phyloP scores from a whole-genome alignment of 2,113 vertebrate species.

The Oriolus oriolus region DNA sequence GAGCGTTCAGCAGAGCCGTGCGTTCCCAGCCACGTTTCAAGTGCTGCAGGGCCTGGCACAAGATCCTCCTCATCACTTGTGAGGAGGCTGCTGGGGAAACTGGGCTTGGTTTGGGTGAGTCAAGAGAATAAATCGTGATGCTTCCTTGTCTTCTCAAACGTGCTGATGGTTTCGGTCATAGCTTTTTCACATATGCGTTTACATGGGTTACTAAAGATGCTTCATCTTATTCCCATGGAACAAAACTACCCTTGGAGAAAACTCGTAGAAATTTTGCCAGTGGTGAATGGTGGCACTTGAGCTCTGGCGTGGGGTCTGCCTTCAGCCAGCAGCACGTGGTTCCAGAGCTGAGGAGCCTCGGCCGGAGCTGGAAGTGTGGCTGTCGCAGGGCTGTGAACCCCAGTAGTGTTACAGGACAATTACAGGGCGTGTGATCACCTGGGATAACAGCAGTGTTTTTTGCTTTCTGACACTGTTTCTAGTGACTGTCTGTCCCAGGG shows the following conservation, averaged over 20 bases:
- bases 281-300: neutral
- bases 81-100: neutral
- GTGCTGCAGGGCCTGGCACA: neutral
- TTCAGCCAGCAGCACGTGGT: neutral
- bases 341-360: neutral
- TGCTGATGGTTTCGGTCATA: fast-evolving
- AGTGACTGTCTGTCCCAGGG: neutral
- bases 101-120: neutral
- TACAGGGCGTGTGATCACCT: neutral
- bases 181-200: neutral
- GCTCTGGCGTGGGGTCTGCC: neutral
- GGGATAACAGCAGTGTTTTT: neutral
- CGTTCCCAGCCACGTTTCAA: neutral
- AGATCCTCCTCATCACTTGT: fast-evolving
- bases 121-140: neutral
- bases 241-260: neutral
- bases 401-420: neutral
- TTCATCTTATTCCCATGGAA: neutral
- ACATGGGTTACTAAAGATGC: neutral
- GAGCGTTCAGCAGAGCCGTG: fast-evolving
- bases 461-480: neutral
- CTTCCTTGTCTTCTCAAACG: neutral
- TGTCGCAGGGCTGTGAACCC: neutral
- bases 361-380: fast-evolving
- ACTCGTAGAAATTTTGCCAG: neutral